phyloP scores from a whole-genome alignment of 2,797 vertebrate genomes.

The Acridotheres tristis region DNA sequence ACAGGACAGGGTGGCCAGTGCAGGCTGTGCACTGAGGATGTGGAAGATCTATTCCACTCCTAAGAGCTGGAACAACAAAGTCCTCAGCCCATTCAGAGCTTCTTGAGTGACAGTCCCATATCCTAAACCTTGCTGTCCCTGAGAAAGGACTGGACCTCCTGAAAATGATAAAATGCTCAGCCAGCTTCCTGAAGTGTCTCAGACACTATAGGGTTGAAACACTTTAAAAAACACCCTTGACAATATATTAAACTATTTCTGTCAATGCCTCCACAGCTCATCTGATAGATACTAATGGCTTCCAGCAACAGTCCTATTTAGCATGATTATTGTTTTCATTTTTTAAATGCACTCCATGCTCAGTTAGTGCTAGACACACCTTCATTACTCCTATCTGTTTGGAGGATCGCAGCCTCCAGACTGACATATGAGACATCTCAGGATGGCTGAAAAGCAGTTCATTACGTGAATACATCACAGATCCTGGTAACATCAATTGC shows the following conservation, averaged over 20 bases:
- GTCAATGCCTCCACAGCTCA: slow-evolving; percentile 53
- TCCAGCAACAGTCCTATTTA: slow-evolving; percentile 66
- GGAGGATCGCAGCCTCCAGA: slow-evolving; percentile 54
- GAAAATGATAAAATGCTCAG: neutral
- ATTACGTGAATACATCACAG: slow-evolving; percentile 59
- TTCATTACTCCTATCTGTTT: slow-evolving; percentile 70
- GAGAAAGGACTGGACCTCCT: neutral
- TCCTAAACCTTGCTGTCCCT: neutral
- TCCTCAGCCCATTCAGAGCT: neutral
- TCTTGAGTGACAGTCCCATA: neutral
- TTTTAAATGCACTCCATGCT: slow-evolving; percentile 69
- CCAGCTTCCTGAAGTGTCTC: neutral
- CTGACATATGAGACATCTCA: slow-evolving; percentile 71
- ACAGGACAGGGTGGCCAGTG: fast-evolving
- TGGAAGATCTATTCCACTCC: neutral
- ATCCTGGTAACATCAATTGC: slow-evolving; percentile 62
- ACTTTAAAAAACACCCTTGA: slow-evolving; percentile 30
- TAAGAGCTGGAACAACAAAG: neutral
- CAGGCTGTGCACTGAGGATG: neutral
- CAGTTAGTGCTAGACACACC: slow-evolving; percentile 65
- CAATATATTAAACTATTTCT: slow-evolving; percentile 64
- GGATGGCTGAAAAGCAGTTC: slow-evolving; percentile 61
- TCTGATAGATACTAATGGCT: slow-evolving; percentile 69
- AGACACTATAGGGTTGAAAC: neutral
- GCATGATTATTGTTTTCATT: slow-evolving; percentile 70